phyloP scores from a whole-genome alignment of 2,797 vertebrate genomes.

The Cichlasoma orientale region DNA sequence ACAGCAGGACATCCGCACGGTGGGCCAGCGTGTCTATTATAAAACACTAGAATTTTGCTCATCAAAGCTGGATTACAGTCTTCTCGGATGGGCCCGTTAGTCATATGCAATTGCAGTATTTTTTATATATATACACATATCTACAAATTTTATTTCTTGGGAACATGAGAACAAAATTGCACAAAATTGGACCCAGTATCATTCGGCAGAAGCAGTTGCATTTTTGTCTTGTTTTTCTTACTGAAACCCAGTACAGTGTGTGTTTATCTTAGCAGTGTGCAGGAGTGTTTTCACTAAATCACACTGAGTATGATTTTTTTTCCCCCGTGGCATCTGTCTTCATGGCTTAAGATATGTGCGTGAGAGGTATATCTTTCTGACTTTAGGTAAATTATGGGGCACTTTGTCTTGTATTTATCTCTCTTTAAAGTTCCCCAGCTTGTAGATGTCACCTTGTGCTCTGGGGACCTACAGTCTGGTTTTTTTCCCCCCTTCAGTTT shows the following conservation, averaged over 20 bases:
- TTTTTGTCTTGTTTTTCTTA: background rate
- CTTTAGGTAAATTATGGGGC: background rate
- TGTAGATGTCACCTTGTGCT: slow-evolving; percentile 12
- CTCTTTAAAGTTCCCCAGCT: background rate
- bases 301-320: background rate
- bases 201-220: background rate
- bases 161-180: background rate
- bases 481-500: background rate
- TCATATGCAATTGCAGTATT: background rate
- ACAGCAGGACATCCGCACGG: no score
- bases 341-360: background rate
- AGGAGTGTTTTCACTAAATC: background rate
- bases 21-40: no score
- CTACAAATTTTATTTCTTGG: background rate
- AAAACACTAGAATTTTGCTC: no score
- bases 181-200: background rate
- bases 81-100: background rate
- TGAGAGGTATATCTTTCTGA: background rate
- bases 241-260: background rate
- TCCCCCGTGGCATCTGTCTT: background rate
- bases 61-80: background rate
- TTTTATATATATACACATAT: no score
- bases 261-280: background rate
- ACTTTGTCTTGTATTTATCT: background rate
- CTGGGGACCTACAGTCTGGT: background rate